phyloP scores from a whole-genome alignment of 2,113 vertebrate species.

The Neodon shergylaensis region DNA sequence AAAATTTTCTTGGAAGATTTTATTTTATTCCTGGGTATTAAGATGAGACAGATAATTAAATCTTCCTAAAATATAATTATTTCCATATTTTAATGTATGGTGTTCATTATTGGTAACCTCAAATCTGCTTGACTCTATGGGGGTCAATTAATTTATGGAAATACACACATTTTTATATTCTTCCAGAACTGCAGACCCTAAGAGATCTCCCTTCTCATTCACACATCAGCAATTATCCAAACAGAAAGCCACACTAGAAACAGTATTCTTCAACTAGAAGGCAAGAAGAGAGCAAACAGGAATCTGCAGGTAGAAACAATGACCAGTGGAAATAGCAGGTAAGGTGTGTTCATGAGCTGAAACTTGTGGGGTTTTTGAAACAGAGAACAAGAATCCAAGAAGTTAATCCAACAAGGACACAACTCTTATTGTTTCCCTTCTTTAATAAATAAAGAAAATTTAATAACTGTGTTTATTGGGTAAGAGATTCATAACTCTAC shows the following conservation, averaged over 20 bases:
- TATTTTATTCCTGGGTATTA: not conserved
- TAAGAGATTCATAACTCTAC: constrained; percentile 78
- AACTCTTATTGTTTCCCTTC: constrained; percentile 69
- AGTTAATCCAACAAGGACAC: constrained; percentile 38
- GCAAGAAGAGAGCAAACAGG: constrained; percentile 10
- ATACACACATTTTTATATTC: constrained; percentile 72
- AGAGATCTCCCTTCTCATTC: constrained; percentile 54
- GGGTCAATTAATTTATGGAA: constrained; percentile 67
- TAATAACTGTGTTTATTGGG: constrained; percentile 61
- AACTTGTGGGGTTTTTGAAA: constrained; percentile 58
- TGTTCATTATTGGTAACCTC: constrained; percentile 52
- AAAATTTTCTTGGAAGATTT: not conserved
- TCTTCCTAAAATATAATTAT: not conserved
- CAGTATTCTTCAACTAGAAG: constrained; percentile 51
- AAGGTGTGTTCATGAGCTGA: constrained; percentile 64
- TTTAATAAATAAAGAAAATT: constrained; percentile 63
- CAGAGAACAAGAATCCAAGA: constrained; percentile 59
- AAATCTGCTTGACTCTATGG: constrained; percentile 46
- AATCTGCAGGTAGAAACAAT: constrained; percentile 47
- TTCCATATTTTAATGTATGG: constrained; percentile 11
- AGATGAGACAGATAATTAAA: not conserved
- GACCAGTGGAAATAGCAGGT: constrained; percentile 55
- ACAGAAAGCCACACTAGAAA: constrained; percentile 67
- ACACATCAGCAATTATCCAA: constrained; percentile 66
- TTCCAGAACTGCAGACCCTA: constrained; percentile 61